These are phyloP conservation scores for Acrocephalus scirpaceus DNA, from an alignment of 2,797 vertebrate species.

Conservation along the genomic window DNA sequence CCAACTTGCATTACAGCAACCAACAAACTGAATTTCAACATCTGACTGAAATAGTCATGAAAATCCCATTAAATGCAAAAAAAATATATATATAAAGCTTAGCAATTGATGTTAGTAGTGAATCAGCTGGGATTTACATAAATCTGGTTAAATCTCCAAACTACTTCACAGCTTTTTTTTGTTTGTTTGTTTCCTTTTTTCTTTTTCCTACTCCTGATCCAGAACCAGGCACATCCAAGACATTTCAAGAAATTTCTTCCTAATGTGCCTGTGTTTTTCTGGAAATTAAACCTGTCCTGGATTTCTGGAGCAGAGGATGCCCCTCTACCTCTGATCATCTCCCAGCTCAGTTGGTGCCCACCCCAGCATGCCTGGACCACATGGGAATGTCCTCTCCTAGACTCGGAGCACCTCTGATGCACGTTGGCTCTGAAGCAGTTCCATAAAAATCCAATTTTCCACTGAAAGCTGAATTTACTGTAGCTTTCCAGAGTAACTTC, in stretches of 20 bases:
- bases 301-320: background rate
- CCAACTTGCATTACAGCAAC: background rate
- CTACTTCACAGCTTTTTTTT: background rate
- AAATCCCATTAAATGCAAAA: background rate
- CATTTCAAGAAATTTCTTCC: background rate
- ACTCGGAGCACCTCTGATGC: background rate
- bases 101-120: background rate
- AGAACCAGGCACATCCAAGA: background rate
- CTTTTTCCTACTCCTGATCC: background rate
- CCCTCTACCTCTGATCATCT: background rate
- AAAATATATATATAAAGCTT: background rate
- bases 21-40: background rate
- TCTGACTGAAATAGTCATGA: background rate
- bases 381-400: background rate
- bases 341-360: background rate
- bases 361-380: background rate
- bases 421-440: fast-evolving
- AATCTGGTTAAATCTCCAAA: background rate
- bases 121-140: background rate
- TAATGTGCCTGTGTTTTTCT: fast-evolving
- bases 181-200: background rate
- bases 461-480: background rate
- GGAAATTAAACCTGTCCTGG: background rate
- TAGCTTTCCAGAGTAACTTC: background rate
- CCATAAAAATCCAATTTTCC: background rate